These are phyloP conservation scores for Itoplectis maculator DNA, from an alignment of 2,888 invertebrate species.

Conservation along the genomic window DNA sequence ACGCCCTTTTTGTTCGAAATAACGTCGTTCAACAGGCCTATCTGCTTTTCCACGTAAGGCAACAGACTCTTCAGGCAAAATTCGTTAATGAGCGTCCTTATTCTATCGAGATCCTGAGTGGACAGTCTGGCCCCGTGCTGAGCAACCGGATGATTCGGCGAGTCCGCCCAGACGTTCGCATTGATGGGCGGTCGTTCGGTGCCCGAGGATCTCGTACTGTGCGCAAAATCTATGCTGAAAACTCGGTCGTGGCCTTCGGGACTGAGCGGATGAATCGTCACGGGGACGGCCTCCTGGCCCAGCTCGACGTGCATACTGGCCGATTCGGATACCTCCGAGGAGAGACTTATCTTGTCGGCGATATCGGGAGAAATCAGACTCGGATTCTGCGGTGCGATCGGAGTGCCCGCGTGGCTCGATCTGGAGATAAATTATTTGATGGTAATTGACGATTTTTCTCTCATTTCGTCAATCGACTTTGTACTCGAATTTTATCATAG, in stretches of 20 bases:
- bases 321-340: slow-evolving; percentile 78
- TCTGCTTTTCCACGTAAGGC: slow-evolving; percentile 96
- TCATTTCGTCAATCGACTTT: background rate
- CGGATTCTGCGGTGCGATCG: slow-evolving; percentile 78
- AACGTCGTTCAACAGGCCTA: slow-evolving; percentile 91
- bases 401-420: slow-evolving; percentile 82
- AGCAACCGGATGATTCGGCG: slow-evolving; percentile 85
- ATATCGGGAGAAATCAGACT: slow-evolving; percentile 78
- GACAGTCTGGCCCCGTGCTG: slow-evolving; percentile 92
- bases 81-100: slow-evolving; percentile 94
- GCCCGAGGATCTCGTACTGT: slow-evolving; percentile 63
- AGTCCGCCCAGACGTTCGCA: slow-evolving; percentile 87
- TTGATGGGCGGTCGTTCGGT: slow-evolving; percentile 81
- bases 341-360: slow-evolving; percentile 77
- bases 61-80: slow-evolving; percentile 94
- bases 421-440: slow-evolving; percentile 67
- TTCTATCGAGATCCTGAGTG: slow-evolving; percentile 92
- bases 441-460: background rate
- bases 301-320: slow-evolving; percentile 83
- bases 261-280: slow-evolving; percentile 91
- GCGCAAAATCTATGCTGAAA: slow-evolving; percentile 68
- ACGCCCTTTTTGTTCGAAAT: slow-evolving; percentile 96
- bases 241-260: slow-evolving; percentile 86
- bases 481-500: background rate
- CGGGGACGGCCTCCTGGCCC: slow-evolving; percentile 85